These are phyloP conservation scores for Macrosteles quadrilineatus DNA, from an alignment of 1,140 invertebrate species.

Conservation along the genomic window DNA sequence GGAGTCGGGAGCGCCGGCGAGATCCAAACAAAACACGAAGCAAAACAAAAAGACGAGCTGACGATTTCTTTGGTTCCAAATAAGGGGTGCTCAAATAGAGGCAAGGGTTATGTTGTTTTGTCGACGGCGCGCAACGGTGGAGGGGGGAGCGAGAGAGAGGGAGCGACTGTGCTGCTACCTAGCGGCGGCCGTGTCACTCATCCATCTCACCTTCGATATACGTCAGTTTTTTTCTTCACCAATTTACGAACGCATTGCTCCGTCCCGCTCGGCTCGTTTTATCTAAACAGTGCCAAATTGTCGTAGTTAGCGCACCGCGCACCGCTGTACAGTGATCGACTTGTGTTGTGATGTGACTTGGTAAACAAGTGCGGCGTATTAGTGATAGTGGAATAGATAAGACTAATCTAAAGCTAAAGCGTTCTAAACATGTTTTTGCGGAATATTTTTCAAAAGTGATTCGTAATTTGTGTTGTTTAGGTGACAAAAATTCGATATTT, in stretches of 20 bases:
- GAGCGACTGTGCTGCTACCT: neutral
- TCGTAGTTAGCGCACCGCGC: no score
- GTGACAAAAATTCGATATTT: no score
- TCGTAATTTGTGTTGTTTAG: no score
- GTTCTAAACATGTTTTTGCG: no score
- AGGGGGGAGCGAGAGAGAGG: neutral
- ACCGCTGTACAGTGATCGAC: no score
- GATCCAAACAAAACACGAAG: neutral
- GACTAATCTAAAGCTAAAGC: no score
- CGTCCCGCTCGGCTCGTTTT: neutral
- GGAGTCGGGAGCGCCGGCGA: neutral
- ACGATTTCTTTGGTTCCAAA: slow-evolving; percentile 12
- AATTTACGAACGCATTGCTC: neutral
- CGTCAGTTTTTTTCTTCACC: slow-evolving; percentile 21
- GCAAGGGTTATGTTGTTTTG: slow-evolving; percentile 20
- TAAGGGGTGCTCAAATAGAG: slow-evolving; percentile 24
- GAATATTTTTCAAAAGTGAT: no score
- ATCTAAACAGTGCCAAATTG: neutral
- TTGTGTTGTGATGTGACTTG: no score
- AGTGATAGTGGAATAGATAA: no score
- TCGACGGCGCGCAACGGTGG: neutral
- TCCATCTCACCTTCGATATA: neutral
- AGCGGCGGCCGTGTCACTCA: neutral
- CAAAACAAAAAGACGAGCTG: no score
- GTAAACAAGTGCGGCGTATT: no score